These are phyloP conservation scores for Baryphthengus martii DNA, from an alignment of 2,113 vertebrate genomes.

Conservation along the genomic window DNA sequence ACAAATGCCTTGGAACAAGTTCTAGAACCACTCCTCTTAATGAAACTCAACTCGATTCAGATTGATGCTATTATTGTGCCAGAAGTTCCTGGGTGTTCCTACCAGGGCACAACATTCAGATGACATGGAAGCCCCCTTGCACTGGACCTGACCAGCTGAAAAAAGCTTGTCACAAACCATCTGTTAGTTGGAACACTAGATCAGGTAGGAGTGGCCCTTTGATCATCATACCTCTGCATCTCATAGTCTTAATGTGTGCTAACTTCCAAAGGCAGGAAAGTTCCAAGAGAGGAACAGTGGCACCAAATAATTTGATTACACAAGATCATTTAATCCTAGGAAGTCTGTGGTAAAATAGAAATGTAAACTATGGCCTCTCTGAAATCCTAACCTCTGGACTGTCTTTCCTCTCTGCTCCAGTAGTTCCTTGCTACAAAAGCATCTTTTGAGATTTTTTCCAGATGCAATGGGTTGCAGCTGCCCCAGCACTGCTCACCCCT, in stretches of 20 bases:
- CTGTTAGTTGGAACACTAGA: neutral
- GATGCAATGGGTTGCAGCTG: neutral
- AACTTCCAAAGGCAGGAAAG: neutral
- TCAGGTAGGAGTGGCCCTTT: neutral
- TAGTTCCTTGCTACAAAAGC: neutral
- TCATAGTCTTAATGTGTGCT: neutral
- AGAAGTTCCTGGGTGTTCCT: neutral
- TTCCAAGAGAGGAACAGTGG: neutral
- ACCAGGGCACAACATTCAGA: neutral
- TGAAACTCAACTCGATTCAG: neutral
- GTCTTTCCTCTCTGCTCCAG: neutral
- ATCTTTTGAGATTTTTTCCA: conserved; percentile 4
- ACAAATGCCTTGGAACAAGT: neutral
- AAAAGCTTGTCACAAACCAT: neutral
- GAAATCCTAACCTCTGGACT: neutral
- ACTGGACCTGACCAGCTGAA: neutral
- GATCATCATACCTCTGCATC: neutral
- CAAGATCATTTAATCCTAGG: neutral
- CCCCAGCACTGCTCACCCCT: neutral
- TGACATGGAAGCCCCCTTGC: neutral
- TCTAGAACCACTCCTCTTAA: neutral
- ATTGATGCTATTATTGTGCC: neutral
- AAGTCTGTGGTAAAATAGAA: neutral
- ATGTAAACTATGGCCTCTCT: neutral
- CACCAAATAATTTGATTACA: neutral